phyloP scores from a whole-genome alignment of 2,113 vertebrate species.

The Pituophis catenifer region DNA sequence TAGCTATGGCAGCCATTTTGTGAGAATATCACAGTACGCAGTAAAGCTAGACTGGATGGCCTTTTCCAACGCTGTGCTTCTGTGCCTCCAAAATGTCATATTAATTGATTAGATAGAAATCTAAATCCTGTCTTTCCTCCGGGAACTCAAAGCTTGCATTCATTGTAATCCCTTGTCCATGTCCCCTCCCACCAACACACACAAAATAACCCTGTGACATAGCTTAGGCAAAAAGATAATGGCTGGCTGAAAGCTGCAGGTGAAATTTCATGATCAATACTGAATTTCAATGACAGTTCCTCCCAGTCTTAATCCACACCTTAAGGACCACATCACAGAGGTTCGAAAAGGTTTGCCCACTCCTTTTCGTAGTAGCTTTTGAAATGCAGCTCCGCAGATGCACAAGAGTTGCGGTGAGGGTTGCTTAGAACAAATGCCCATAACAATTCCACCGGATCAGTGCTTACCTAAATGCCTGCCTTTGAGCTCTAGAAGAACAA shows the following conservation, averaged over 20 bases:
- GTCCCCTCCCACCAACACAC: not conserved
- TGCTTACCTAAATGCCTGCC: slow-evolving; percentile 43
- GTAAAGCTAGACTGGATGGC: not conserved
- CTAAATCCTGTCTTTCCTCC: not conserved
- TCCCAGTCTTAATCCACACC: not conserved
- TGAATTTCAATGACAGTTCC: not conserved
- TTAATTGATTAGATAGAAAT: not conserved
- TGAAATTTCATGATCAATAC: not conserved
- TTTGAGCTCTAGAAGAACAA: slow-evolving; percentile 32
- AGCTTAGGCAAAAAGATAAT: not conserved
- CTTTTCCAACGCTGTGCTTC: not conserved
- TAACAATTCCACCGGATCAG: not conserved
- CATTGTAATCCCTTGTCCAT: not conserved
- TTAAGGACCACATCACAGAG: not conserved
- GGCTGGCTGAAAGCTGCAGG: not conserved
- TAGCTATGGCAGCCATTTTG: not conserved
- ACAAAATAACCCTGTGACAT: not conserved
- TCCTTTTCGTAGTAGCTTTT: not conserved
- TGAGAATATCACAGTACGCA: not conserved
- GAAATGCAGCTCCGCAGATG: not conserved
- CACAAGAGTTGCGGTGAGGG: not conserved
- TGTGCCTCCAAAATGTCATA: not conserved
- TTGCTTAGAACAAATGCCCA: not conserved
- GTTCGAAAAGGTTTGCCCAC: not conserved
- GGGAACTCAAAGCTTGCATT: not conserved